Evolutionary conservation across 2,113 vertebrate species (phyloP).

Genomic region (Chinchilla lanigera): DNA sequence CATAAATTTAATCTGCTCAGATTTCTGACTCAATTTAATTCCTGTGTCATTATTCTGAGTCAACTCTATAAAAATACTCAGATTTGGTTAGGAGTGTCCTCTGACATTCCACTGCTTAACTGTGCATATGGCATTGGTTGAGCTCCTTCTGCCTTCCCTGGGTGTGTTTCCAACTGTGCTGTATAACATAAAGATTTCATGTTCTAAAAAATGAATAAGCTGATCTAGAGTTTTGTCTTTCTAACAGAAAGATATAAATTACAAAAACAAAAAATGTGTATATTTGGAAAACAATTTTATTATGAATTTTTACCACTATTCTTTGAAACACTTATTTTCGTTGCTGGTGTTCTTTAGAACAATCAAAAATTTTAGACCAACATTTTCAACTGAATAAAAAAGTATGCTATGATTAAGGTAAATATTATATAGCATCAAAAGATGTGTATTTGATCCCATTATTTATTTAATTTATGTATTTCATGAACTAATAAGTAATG

Average conservation of each 20-base stretch:
- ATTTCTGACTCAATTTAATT: constrained; percentile 38
- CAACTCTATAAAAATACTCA: constrained; percentile 3
- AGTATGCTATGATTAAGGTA: background rate
- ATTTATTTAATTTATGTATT: background rate
- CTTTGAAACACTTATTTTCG: background rate
- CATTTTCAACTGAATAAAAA: background rate
- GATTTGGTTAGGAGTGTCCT: background rate
- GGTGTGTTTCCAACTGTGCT: background rate
- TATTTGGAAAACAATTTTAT: background rate
- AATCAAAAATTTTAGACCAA: background rate
- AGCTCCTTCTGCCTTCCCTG: background rate
- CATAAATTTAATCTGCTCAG: constrained; percentile 57
- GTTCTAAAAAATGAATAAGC: background rate
- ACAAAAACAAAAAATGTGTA: background rate
- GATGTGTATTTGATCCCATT: background rate
- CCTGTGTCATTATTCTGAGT: background rate
- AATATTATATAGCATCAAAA: background rate
- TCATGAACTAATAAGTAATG: background rate
- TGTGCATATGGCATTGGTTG: background rate
- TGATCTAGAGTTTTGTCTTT: background rate
- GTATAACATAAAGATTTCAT: background rate
- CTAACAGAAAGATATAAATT: background rate
- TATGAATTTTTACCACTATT: background rate
- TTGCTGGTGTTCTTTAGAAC: background rate
- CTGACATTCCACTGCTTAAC: background rate